These are phyloP conservation scores for Eunapius fragilis DNA, from an alignment of 37 sponge, comb jelly and placozoan genomes.

Conservation along the genomic window DNA sequence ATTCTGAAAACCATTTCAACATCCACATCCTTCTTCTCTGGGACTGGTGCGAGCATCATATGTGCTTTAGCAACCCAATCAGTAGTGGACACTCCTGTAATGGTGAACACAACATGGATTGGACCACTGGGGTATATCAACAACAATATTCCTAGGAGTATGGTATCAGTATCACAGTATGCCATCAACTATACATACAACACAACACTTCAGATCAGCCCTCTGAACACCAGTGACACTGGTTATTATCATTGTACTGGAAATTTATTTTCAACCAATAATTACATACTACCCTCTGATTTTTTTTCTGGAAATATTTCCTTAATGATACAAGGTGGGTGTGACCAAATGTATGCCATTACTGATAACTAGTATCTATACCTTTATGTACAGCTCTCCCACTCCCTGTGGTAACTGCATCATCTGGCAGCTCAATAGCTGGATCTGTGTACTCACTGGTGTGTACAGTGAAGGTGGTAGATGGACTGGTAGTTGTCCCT, in stretches of 20 bases:
- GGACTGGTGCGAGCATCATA: background rate
- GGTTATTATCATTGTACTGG: constrained; percentile 45
- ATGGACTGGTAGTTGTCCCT: constrained; percentile 2
- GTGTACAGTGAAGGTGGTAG: constrained; percentile 15
- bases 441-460: constrained; percentile 5
- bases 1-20: no score
- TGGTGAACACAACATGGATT: background rate
- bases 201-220: background rate
- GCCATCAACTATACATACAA: no score
- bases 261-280: background rate
- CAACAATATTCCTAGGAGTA: background rate
- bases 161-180: no score
- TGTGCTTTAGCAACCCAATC: background rate
- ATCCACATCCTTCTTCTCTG: no score
- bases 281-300: no score
- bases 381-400: no score
- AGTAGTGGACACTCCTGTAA: background rate
- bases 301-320: no score
- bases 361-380: no score
- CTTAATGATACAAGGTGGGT: no score
- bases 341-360: no score
- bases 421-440: no score
- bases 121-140: background rate
- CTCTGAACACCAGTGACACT: constrained; percentile 10
- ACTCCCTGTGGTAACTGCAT: no score